Evolutionary conservation across 2,797 vertebrate genomes (phyloP).

Genomic region (Poecilia picta): DNA sequence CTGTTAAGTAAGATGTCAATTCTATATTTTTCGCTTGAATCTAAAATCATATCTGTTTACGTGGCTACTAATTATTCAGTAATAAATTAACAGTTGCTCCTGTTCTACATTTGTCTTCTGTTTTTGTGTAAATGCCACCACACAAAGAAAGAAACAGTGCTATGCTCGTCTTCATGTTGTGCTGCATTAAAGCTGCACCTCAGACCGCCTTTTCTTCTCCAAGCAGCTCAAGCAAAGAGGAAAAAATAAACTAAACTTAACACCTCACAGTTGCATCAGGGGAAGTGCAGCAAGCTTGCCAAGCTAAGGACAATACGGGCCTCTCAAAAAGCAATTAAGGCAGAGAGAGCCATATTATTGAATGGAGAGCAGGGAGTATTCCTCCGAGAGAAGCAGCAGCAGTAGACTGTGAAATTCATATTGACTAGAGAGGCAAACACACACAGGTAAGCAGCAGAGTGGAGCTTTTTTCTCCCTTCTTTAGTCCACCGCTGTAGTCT

Average conservation of each 20-base stretch:
- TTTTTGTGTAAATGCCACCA: not conserved
- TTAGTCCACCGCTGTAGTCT: conserved; percentile 28
- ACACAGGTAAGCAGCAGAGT: conserved; percentile 74
- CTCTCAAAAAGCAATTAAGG: conserved; percentile 83
- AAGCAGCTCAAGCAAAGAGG: conserved; percentile 44
- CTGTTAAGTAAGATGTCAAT: not conserved
- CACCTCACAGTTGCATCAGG: conserved; percentile 60
- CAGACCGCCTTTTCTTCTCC: conserved; percentile 16
- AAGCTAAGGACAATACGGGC: conserved; percentile 72
- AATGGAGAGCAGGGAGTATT: conserved; percentile 68
- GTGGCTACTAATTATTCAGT: not conserved
- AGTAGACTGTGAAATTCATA: conserved; percentile 82
- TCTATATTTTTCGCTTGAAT: not conserved
- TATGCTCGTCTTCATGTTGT: not conserved
- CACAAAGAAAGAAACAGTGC: not conserved
- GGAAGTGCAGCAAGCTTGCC: conserved; percentile 65
- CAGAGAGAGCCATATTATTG: conserved; percentile 77
- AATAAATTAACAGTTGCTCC: not conserved
- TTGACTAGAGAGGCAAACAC: conserved; percentile 77
- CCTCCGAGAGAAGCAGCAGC: conserved; percentile 73
- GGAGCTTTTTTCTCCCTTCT: conserved; percentile 57
- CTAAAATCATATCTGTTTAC: not conserved
- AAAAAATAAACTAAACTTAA: conserved; percentile 44
- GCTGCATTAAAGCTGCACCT: conserved; percentile 50
- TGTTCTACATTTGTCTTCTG: not conserved